Conservation (phyloP, 1,140 invertebrate genomes). For the Cydia fagiglandana region DNA sequence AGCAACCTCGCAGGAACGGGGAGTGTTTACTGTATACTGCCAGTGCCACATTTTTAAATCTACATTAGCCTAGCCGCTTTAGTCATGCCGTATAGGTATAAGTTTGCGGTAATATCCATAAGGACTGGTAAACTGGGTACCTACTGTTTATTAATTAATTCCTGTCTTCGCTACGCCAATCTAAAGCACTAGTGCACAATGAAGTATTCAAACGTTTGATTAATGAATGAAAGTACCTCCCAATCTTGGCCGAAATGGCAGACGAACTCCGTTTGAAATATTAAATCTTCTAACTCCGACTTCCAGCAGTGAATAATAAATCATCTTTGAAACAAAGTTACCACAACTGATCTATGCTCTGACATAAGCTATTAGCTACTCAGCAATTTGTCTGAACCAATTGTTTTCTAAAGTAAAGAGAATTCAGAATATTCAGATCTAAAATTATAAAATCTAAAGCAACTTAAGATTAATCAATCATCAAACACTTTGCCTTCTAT, state of each 20-base stretch:
- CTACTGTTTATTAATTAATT: background rate
- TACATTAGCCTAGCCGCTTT: no score
- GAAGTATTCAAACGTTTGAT: constrained; percentile 13
- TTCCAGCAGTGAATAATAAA: constrained; percentile 10
- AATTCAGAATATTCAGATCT: background rate
- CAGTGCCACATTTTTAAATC: no score
- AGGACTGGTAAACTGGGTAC: no score
- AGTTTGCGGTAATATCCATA: no score
- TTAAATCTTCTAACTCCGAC: constrained; percentile 14
- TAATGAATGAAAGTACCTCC: constrained; percentile 9
- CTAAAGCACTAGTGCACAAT: background rate
- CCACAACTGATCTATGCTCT: background rate
- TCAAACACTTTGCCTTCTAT: background rate
- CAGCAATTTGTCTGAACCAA: background rate
- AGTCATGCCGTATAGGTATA: no score
- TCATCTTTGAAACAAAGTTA: constrained; percentile 8
- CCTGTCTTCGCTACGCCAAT: background rate
- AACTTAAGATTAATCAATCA: constrained; percentile 2
- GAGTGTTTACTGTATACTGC: no score
- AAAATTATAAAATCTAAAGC: background rate
- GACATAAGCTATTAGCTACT: constrained; percentile 1
- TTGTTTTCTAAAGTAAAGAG: background rate
- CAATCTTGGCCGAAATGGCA: background rate
- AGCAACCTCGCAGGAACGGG: no score
- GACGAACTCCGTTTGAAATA: constrained; percentile 16